Evolutionary conservation across 35 echinoderm and acorn worm genomes (phyloP).

Genomic region (Eucidaris tribuloides): DNA sequence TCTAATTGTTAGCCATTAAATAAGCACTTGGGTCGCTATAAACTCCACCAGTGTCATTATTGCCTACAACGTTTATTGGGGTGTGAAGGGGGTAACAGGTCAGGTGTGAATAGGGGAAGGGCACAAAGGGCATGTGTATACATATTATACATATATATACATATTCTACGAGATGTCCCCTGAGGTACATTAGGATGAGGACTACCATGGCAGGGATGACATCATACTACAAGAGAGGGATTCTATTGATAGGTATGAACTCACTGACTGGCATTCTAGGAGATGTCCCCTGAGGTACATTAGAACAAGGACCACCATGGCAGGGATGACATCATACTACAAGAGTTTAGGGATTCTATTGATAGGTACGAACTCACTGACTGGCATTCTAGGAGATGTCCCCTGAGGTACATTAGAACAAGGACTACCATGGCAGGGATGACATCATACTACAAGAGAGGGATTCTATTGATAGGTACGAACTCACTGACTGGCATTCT

Average conservation of each 20-base stretch:
- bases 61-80: background rate
- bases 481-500: too few relatives aligned
- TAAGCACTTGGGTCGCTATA: background rate
- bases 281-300: too few relatives aligned
- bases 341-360: too few relatives aligned
- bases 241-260: too few relatives aligned
- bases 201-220: too few relatives aligned
- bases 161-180: too few relatives aligned
- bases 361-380: conserved; percentile 61
- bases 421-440: conserved; percentile 61
- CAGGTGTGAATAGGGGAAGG: background rate
- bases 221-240: too few relatives aligned
- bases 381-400: conserved; percentile 54
- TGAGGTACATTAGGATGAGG: too few relatives aligned
- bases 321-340: background rate
- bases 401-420: conserved; percentile 46
- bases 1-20: background rate
- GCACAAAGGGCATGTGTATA: background rate
- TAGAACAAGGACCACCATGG: too few relatives aligned
- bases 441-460: conserved; percentile 78
- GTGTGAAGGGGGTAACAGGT: background rate
- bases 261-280: too few relatives aligned
- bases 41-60: background rate
- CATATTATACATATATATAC: background rate
- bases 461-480: too few relatives aligned